A percentile compares a stretch with the other conserved stretches of the same genome.
These are phyloP conservation scores for Dione juno DNA, from an alignment of 2,888 invertebrate species.

Conservation along the genomic window DNA sequence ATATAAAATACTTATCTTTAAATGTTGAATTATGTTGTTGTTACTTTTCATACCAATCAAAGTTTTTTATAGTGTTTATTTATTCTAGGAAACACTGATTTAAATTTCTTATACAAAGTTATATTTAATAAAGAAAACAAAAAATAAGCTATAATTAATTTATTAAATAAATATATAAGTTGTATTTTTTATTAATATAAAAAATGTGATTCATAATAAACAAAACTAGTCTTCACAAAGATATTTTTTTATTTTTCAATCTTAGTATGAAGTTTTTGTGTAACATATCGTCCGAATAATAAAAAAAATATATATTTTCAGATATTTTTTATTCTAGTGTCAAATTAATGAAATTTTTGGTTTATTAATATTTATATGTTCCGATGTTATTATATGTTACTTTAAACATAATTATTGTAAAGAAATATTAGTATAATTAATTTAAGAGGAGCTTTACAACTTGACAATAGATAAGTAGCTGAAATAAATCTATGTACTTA, in stretches of 20 bases:
- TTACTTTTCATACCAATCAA: constrained; percentile 4
- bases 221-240: constrained; percentile 28
- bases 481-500: constrained; percentile 19
- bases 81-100: background rate
- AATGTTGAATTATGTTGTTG: background rate
- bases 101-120: background rate
- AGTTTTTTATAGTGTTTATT: background rate
- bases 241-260: constrained; percentile 8
- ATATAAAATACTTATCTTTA: background rate
- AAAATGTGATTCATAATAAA: constrained; percentile 28
- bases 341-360: background rate
- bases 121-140: background rate
- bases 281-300: constrained; percentile 1
- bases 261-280: background rate
- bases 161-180: background rate
- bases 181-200: background rate
- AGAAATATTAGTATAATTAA: constrained; percentile 7
- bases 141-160: background rate
- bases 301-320: background rate
- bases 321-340: background rate
- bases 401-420: background rate
- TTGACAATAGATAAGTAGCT: constrained; percentile 44
- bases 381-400: background rate
- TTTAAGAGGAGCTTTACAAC: constrained; percentile 42
- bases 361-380: constrained; percentile 3